Conservation (phyloP, 2,888 invertebrate genomes). For the Lithophane socia region DNA sequence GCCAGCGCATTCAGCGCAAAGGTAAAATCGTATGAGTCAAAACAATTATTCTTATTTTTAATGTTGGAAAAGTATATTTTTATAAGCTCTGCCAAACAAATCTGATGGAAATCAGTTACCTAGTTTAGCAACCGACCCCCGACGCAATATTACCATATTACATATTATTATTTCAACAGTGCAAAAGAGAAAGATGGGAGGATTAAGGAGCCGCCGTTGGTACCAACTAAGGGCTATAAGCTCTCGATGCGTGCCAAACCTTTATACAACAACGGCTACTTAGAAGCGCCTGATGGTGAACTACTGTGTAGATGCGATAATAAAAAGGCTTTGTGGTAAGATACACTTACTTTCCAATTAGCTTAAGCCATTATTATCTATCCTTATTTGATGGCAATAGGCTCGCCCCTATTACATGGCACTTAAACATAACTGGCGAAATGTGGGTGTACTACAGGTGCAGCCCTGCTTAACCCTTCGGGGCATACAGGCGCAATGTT, state of each 20-base stretch:
- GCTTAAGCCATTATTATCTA: neutral
- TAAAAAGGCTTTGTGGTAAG: conserved; percentile 94
- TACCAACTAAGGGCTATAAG: conserved; percentile 71
- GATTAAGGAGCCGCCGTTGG: conserved; percentile 53
- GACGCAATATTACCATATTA: neutral
- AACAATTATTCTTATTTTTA: neutral
- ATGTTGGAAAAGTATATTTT: neutral
- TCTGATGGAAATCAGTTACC: neutral
- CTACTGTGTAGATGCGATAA: conserved; percentile 93
- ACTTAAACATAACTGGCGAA: neutral
- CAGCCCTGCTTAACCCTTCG: neutral
- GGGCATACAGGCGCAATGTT: neutral
- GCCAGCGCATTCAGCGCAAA: neutral
- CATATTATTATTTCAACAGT: conserved; percentile 55
- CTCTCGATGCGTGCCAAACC: conserved; percentile 90
- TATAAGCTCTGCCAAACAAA: neutral
- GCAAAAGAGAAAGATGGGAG: conserved; percentile 55
- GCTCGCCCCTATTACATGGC: neutral
- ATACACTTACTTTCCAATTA: neutral
- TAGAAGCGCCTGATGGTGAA: conserved; percentile 95
- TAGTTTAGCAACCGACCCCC: neutral
- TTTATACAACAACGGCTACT: conserved; percentile 94
- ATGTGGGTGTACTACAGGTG: neutral
- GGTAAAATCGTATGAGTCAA: neutral
- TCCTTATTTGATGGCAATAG: neutral